A percentile compares a stretch with the other conserved stretches of the same genome.
These are phyloP conservation scores for Exephanes ischioxanthus DNA, from an alignment of 2,888 invertebrate genomes.

Conservation along the genomic window DNA sequence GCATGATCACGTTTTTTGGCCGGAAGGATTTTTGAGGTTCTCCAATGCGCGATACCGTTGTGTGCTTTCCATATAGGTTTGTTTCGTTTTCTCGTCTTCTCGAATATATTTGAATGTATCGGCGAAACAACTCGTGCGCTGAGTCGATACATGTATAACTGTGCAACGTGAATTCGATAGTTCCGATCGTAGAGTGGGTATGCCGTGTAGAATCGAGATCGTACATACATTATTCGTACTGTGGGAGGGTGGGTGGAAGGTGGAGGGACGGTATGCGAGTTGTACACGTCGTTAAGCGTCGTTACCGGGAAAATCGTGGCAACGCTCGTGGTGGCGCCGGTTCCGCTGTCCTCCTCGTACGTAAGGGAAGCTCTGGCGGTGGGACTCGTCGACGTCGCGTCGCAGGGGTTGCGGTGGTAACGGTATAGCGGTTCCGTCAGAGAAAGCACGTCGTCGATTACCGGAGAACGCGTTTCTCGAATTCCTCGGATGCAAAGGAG, in stretches of 20 bases:
- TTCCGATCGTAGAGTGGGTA: slow-evolving; percentile 2
- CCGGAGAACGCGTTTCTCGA: slow-evolving; percentile 64
- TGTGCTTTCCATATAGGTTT: background rate
- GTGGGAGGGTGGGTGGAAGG: slow-evolving; percentile 13
- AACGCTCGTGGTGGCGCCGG: slow-evolving; percentile 28
- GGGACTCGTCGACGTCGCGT: slow-evolving; percentile 43
- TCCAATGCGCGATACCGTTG: background rate
- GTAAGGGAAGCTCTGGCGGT: slow-evolving; percentile 39
- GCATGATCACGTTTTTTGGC: background rate
- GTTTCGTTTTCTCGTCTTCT: slow-evolving; percentile 3
- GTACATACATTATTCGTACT: background rate
- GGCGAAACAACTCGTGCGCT: slow-evolving; percentile 30
- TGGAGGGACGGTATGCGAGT: slow-evolving; percentile 48
- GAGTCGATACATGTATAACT: background rate
- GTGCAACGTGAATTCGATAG: slow-evolving; percentile 36
- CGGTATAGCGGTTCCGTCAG: slow-evolving; percentile 39
- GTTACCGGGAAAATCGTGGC: slow-evolving; percentile 62
- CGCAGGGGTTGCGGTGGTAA: slow-evolving; percentile 18
- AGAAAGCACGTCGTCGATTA: slow-evolving; percentile 65
- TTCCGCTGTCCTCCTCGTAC: slow-evolving; percentile 43
- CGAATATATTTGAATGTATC: slow-evolving; percentile 36
- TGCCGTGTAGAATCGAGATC: slow-evolving; percentile 1
- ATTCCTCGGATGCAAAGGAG: slow-evolving; percentile 62
- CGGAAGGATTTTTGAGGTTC: background rate
- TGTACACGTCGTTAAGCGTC: slow-evolving; percentile 62